These are phyloP conservation scores for Bombus difficillimus DNA, from an alignment of 1,140 invertebrate genomes.

Conservation along the genomic window DNA sequence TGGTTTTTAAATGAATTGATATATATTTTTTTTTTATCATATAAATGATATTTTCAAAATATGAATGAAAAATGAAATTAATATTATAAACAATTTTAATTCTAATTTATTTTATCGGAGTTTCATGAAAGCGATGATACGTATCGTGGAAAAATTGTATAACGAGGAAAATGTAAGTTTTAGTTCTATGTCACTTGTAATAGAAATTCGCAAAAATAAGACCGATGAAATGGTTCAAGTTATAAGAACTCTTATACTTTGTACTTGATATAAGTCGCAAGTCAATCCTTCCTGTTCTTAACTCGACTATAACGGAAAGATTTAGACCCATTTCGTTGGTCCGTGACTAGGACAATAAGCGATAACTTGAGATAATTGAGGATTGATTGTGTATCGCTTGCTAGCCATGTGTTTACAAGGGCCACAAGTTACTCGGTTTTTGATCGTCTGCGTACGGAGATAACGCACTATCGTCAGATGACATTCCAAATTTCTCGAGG, in stretches of 20 bases:
- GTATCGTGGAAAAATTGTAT: neutral
- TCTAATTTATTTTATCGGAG: no score
- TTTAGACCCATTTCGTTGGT: neutral
- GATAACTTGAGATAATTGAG: constrained; percentile 40
- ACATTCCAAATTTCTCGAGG: constrained; percentile 16
- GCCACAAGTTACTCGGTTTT: constrained; percentile 21
- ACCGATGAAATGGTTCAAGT: neutral
- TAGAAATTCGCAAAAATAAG: neutral
- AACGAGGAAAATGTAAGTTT: neutral
- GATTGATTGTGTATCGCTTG: constrained; percentile 20
- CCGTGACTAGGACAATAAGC: constrained; percentile 37
- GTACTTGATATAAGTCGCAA: neutral
- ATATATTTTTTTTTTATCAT: no score
- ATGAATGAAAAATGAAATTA: no score
- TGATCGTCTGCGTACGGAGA: constrained; percentile 11
- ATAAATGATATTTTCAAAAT: no score
- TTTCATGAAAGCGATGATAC: neutral
- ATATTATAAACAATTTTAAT: no score
- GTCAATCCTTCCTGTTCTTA: neutral
- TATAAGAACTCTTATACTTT: neutral
- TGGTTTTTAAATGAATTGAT: no score
- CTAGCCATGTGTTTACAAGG: constrained; percentile 40
- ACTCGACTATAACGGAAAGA: neutral
- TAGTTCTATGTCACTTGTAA: no score
- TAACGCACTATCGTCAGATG: constrained; percentile 38